Conservation (phyloP, 2,113 vertebrate species). For the Onychostruthus taczanowskii region DNA sequence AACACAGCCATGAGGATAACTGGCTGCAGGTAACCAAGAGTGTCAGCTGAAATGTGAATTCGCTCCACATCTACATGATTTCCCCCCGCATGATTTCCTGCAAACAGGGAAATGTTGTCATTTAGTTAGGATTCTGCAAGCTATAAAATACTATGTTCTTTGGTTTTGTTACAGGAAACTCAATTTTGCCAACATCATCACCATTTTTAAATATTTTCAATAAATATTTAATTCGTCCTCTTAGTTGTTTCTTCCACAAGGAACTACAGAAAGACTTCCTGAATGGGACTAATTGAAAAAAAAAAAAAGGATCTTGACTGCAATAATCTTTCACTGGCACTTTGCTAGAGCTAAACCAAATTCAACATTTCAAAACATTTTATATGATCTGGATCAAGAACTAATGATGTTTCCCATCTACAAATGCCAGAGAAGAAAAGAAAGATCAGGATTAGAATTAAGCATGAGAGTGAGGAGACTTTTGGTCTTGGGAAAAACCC, state of each 20-base stretch:
- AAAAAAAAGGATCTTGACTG: background rate
- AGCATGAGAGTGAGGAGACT: background rate
- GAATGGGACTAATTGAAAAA: background rate
- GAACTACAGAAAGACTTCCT: background rate
- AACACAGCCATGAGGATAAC: background rate
- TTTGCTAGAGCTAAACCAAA: background rate
- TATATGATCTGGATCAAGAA: background rate
- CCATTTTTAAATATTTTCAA: background rate
- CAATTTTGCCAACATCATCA: background rate
- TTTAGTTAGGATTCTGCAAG: background rate
- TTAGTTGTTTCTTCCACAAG: background rate
- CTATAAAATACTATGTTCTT: background rate
- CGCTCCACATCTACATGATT: background rate
- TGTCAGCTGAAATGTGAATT: conserved; percentile 2
- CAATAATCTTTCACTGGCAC: background rate
- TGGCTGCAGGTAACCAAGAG: background rate
- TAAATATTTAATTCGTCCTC: background rate
- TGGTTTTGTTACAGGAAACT: background rate
- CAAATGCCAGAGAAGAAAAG: background rate
- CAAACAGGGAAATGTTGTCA: background rate
- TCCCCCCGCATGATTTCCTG: background rate
- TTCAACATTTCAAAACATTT: background rate
- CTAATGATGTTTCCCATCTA: background rate
- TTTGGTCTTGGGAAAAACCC: background rate
- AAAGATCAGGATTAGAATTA: background rate